Percentiles rank a stretch among this genome's conserved stretches.
Conservation (phyloP, 2,797 vertebrate genomes). For the Acridotheres tristis region DNA sequence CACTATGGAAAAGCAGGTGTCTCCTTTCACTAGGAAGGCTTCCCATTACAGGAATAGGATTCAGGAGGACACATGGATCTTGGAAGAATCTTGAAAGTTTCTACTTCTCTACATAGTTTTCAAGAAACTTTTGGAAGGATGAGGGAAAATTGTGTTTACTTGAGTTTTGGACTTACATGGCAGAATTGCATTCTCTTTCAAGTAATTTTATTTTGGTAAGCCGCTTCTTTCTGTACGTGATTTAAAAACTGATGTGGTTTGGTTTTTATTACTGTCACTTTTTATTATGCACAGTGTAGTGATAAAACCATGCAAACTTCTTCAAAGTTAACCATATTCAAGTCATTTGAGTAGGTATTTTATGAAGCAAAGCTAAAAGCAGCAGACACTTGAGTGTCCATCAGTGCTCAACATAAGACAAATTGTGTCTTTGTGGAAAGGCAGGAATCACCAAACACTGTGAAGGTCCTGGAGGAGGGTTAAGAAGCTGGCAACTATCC, state of each 20-base stretch:
- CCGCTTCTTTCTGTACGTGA: not conserved
- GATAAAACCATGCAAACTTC: not conserved
- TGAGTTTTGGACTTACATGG: not conserved
- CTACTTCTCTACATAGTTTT: not conserved
- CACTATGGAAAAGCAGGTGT: not conserved
- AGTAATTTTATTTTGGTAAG: not conserved
- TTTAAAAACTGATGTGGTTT: not conserved
- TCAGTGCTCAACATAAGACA: not conserved
- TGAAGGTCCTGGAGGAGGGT: not conserved
- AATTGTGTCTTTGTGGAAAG: not conserved
- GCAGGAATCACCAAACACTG: not conserved
- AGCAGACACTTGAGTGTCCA: not conserved
- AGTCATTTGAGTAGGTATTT: not conserved
- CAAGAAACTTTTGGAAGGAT: not conserved
- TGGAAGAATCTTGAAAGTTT: not conserved
- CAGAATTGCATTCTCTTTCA: not conserved
- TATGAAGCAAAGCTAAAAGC: not conserved
- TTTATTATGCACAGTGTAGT: not conserved
- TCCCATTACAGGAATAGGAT: not conserved
- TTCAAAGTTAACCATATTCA: not conserved
- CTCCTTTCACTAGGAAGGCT: constrained; percentile 11
- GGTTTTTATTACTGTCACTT: not conserved
- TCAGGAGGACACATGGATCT: not conserved
- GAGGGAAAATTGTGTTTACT: not conserved
- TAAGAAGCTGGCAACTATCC: not conserved